Evolutionary conservation across 1,140 invertebrate genomes (phyloP).

Genomic region (Lepidurus packardi): DNA sequence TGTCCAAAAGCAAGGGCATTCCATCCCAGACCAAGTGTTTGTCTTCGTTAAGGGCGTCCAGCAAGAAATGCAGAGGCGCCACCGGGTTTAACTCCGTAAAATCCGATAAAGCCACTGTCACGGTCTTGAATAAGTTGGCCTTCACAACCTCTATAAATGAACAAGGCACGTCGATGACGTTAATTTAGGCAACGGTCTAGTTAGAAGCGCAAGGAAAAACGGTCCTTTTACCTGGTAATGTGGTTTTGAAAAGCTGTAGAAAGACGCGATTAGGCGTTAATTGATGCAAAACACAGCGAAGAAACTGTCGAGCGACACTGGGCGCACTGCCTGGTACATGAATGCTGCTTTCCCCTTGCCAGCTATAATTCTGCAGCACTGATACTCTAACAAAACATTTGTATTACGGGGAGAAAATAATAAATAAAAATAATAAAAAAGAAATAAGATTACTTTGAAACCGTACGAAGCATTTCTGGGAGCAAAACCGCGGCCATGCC

Average conservation of each 20-base stretch:
- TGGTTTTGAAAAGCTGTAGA: constrained; percentile 88
- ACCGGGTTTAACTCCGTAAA: constrained; percentile 94
- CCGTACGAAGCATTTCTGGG: constrained; percentile 81
- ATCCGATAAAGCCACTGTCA: constrained; percentile 87
- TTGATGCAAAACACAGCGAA: constrained; percentile 93
- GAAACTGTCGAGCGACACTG: constrained; percentile 92
- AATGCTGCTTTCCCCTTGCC: constrained; percentile 83
- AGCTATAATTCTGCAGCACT: constrained; percentile 52
- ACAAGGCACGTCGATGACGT: not conserved
- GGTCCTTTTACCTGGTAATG: constrained; percentile 60
- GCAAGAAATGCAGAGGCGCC: constrained; percentile 80
- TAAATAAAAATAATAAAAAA: too few species aligned
- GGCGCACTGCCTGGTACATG: constrained; percentile 80
- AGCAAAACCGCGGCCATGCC: constrained; percentile 84
- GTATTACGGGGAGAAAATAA: not conserved
- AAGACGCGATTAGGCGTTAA: constrained; percentile 93
- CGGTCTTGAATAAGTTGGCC: constrained; percentile 83
- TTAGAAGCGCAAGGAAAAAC: constrained; percentile 19
- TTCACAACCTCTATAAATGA: constrained; percentile 55
- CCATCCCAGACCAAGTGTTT: constrained; percentile 76
- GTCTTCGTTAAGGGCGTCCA: constrained; percentile 84
- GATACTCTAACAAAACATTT: not conserved
- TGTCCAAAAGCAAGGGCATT: constrained; percentile 68
- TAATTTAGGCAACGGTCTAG: constrained; percentile 22
- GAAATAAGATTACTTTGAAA: constrained; percentile 62